Evolutionary conservation across 2,113 vertebrate species (phyloP), one percentile per base, ranked within the genome.

Genomic region (Gopherus flavomarginatus): DNA sequence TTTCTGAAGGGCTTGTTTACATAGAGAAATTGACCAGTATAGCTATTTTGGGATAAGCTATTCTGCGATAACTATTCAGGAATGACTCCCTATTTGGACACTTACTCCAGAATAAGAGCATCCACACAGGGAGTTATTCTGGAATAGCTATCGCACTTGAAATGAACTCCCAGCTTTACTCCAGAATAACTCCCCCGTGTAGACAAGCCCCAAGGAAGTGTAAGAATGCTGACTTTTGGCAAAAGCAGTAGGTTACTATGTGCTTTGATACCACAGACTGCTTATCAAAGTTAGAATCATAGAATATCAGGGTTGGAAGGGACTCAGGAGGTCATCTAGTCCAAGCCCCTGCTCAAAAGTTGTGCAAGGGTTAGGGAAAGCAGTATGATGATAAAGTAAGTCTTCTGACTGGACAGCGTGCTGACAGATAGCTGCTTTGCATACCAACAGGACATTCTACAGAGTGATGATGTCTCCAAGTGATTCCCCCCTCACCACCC

Each of bases 401-500:
- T 26, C 21, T 75, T 26, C 24, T 44, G 42, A 44, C 13, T 26
- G 42, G 38, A 42, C 38, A 44, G 38, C 44, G 21, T 3, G 0
- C 17, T 81, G 47, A 57, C 5, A n/a, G 82, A 42, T 44, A 78
- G 3, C 2, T 24, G 6, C 42, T 83, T 4, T 38, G 22, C 29
- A 52, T 22, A 1, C 5, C 53, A 89, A 6, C 4, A 24, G 83
- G 80, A 42, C 31, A 7, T 1, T 0, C 59, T 17, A 53, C 0
- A 50, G 42, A 3, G 16, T 1, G 81, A 81, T 80, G 59, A 8
- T 79, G 90, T 50, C 62, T 1, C n/a, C 1, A 4, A 90, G 31
- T 59, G 27, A 38, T 12, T n/a, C 14, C 19, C 19, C 65, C 4
- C 35, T 9, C 8, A 8, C 35, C 6, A 0, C 3, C 0, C 4